These are phyloP conservation scores for Arrhamphus sclerolepis DNA, from an alignment of 2,797 vertebrate species.

Conservation along the genomic window DNA sequence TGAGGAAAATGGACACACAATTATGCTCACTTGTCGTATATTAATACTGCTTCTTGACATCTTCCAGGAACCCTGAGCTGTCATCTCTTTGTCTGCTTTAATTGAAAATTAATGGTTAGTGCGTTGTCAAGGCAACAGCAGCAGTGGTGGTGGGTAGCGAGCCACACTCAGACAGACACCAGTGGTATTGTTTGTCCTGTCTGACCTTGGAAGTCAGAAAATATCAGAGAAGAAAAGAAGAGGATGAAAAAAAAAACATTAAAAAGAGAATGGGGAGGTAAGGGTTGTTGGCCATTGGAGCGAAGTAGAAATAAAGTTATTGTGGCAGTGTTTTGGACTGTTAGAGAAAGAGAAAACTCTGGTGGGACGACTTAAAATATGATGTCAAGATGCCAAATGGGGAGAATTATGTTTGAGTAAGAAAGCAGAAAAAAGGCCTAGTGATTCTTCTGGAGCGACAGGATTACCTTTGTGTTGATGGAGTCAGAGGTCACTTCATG, in stretches of 20 bases:
- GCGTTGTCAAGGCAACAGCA: constrained; percentile 95
- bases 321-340: constrained; percentile 66
- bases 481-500: constrained; percentile 72
- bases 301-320: constrained; percentile 80
- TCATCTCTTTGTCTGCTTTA: constrained; percentile 99
- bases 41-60: constrained; percentile 99
- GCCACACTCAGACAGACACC: constrained; percentile 92
- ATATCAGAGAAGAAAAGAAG: constrained; percentile 79
- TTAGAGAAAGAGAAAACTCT: constrained; percentile 45
- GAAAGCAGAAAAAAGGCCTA: constrained; percentile 79
- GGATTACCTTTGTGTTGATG: constrained; percentile 84
- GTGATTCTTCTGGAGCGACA: constrained; percentile 65
- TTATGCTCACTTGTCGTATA: constrained; percentile 99
- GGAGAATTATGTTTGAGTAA: constrained; percentile 79
- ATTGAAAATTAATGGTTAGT: constrained; percentile 99
- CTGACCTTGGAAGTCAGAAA: constrained; percentile 96
- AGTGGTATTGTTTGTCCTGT: constrained; percentile 96
- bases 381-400: constrained; percentile 79
- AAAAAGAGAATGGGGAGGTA: constrained; percentile 77
- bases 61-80: constrained; percentile 99
- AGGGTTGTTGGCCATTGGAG: constrained; percentile 79
- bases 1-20: constrained; percentile 97
- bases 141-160: constrained; percentile 68
- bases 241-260: constrained; percentile 79
- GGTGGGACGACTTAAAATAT: constrained; percentile 62